phyloP scores from a whole-genome alignment of 2,113 vertebrate species.

The Bolborhynchus lineola region DNA sequence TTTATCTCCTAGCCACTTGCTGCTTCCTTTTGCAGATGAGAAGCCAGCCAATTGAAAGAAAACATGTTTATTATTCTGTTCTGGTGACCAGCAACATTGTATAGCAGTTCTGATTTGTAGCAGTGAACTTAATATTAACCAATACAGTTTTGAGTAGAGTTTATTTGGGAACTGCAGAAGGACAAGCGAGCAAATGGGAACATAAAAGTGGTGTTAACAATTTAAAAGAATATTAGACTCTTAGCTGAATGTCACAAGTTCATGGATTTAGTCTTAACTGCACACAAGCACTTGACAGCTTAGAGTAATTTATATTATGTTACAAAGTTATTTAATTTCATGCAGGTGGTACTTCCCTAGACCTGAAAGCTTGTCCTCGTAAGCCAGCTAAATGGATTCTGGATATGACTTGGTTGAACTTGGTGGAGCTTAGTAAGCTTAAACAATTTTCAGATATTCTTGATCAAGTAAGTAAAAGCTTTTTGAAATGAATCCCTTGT shows the following conservation, averaged over 20 bases:
- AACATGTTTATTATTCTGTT: background rate
- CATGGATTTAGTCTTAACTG: background rate
- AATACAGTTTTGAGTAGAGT: background rate
- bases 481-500: background rate
- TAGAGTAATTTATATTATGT: background rate
- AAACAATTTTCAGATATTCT: conserved; percentile 91
- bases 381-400: conserved; percentile 95
- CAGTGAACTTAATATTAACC: background rate
- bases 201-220: background rate
- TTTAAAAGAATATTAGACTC: background rate
- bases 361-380: conserved; percentile 90
- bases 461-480: conserved; percentile 77
- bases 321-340: background rate
- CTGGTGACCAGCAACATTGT: background rate
- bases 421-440: conserved; percentile 93
- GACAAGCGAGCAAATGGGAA: background rate
- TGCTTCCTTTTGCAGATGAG: background rate
- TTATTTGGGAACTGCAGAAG: background rate
- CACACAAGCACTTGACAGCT: background rate
- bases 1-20: background rate
- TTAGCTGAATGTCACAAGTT: background rate
- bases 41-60: background rate
- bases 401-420: conserved; percentile 96
- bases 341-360: conserved; percentile 92
- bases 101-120: background rate